A percentile compares a stretch with the other conserved stretches of the same genome.
These are phyloP conservation scores for Corythaixoides concolor DNA, from an alignment of 2,113 vertebrate species.

Conservation along the genomic window DNA sequence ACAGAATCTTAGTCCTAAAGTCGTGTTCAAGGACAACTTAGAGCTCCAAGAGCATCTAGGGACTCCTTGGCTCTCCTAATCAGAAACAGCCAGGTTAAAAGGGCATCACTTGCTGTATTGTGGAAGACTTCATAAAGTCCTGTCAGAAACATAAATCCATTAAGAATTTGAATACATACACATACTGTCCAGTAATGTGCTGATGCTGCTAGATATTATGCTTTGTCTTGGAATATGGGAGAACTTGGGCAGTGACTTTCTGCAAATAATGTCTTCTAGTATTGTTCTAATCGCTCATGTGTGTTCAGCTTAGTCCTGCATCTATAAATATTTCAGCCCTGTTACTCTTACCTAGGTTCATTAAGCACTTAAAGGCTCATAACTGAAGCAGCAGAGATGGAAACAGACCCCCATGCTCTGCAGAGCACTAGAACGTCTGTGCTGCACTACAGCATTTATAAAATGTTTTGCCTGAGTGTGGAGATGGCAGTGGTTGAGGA, in stretches of 20 bases:
- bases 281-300: slow-evolving; percentile 12
- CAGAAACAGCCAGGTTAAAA: slow-evolving; percentile 1
- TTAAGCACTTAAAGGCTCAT: slow-evolving; percentile 38
- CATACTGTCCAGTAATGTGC: not conserved
- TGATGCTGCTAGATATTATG: slow-evolving; percentile 28
- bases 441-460: not conserved
- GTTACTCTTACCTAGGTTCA: slow-evolving; percentile 26
- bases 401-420: not conserved
- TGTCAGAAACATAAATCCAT: not conserved
- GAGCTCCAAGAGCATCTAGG: not conserved
- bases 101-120: not conserved
- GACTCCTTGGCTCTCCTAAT: not conserved
- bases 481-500: not conserved
- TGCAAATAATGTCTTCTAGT: not conserved
- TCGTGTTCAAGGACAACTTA: not conserved
- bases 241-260: slow-evolving; percentile 21
- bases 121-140: not conserved
- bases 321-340: slow-evolving; percentile 54
- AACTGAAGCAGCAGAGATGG: not conserved
- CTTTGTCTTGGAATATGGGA: not conserved
- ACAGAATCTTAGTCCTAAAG: not conserved
- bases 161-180: not conserved
- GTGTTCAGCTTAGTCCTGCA: slow-evolving; percentile 3
- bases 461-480: not conserved
- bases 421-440: not conserved